These are phyloP conservation scores for Hephaestus fuliginosus DNA, from an alignment of 2,797 vertebrate species.

Conservation along the genomic window DNA sequence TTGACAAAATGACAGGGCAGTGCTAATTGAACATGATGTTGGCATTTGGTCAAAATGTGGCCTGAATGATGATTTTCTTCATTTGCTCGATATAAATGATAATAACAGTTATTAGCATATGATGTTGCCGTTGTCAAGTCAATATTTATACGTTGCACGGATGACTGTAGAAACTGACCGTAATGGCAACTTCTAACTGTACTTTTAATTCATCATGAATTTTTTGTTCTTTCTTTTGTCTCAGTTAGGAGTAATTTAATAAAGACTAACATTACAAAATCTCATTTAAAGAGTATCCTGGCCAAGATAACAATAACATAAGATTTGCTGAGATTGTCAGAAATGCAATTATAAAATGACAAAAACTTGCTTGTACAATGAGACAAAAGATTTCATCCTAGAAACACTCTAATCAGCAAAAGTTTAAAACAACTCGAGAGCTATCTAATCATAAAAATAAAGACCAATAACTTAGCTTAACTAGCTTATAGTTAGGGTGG, in stretches of 20 bases:
- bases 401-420: neutral
- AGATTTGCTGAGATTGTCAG: neutral
- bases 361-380: neutral
- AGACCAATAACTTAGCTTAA: neutral
- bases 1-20: neutral
- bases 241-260: neutral
- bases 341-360: neutral
- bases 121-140: neutral
- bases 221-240: neutral
- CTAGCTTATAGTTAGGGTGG: no score
- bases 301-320: neutral
- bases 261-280: neutral
- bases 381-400: neutral
- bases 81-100: no score
- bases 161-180: neutral
- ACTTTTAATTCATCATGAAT: neutral
- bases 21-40: neutral
- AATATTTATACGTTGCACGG: neutral
- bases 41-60: neutral
- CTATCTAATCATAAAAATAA: neutral
- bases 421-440: neutral
- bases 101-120: neutral
- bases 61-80: neutral
- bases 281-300: neutral
- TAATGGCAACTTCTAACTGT: neutral